Conservation (phyloP, 1,140 invertebrate species). For the Bombus superbus region DNA sequence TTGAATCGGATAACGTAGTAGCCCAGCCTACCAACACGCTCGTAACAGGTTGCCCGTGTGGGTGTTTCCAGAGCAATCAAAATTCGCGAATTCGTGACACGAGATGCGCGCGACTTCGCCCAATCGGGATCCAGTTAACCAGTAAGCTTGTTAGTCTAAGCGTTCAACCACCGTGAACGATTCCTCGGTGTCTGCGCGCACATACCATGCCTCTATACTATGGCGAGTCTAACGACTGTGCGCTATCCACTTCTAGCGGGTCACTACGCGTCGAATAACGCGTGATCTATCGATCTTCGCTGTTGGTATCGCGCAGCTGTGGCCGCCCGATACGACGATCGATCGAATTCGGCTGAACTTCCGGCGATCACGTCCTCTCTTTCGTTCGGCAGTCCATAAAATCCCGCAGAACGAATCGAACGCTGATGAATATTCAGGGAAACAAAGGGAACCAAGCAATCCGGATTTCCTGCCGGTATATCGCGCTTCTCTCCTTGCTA, state of each 20-base stretch:
- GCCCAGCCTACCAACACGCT: neutral
- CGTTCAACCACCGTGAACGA: slow-evolving; percentile 52
- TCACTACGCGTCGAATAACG: neutral
- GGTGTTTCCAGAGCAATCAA: slow-evolving; percentile 32
- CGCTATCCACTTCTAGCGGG: slow-evolving; percentile 39
- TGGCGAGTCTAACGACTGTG: neutral
- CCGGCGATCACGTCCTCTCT: neutral
- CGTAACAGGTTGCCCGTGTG: neutral
- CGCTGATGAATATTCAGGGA: slow-evolving; percentile 43
- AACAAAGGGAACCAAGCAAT: slow-evolving; percentile 43
- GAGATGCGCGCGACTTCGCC: slow-evolving; percentile 45
- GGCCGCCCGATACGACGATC: neutral
- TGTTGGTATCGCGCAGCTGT: neutral
- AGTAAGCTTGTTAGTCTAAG: slow-evolving; percentile 60
- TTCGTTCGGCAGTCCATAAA: neutral
- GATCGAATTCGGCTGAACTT: slow-evolving; percentile 6
- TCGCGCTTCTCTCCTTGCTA: slow-evolving; percentile 12
- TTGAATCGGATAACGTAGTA: neutral
- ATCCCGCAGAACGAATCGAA: slow-evolving; percentile 37
- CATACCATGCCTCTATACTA: neutral
- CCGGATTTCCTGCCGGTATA: slow-evolving; percentile 32
- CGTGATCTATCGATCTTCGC: slow-evolving; percentile 29
- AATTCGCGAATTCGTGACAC: slow-evolving; percentile 26
- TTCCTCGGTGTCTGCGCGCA: slow-evolving; percentile 46
- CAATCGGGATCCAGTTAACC: slow-evolving; percentile 63